Percentiles rank a stretch among this genome's conserved stretches.
Evolutionary conservation across 2,888 invertebrate species (phyloP).

Genomic region (Liodrosophila aerea): DNA sequence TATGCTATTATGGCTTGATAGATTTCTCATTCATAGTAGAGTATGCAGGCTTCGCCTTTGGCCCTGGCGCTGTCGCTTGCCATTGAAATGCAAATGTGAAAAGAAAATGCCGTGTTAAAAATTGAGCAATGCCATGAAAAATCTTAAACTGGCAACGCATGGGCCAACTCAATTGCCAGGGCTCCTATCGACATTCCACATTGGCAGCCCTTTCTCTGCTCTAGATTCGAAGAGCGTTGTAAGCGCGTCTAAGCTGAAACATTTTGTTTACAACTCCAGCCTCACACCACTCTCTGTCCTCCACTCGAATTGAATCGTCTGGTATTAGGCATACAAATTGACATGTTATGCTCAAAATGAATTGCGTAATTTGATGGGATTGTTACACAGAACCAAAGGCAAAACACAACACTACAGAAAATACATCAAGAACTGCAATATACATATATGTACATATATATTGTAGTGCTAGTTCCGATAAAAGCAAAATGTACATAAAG

Average conservation of each 20-base stretch:
- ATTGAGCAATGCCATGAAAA: conserved; percentile 36
- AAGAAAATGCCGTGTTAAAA: conserved; percentile 27
- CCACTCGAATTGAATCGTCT: conserved; percentile 19
- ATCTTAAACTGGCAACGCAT: conserved; percentile 47
- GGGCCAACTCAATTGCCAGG: conserved; percentile 53
- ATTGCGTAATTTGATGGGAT: conserved; percentile 68
- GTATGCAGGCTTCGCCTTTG: not conserved
- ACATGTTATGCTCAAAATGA: conserved; percentile 73
- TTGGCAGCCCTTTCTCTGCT: conserved; percentile 35
- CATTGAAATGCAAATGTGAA: conserved; percentile 31
- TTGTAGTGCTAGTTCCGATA: no score
- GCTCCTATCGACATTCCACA: conserved; percentile 46
- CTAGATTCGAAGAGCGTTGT: conserved; percentile 65
- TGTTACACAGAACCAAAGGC: not conserved
- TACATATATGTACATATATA: no score
- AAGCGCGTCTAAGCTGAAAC: conserved; percentile 64
- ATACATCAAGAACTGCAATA: conserved; percentile 35
- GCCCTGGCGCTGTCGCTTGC: not conserved
- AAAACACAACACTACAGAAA: conserved; percentile 3
- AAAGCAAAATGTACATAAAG: conserved; percentile 40
- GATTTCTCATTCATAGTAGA: conserved; percentile 2
- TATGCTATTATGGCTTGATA: conserved; percentile 7
- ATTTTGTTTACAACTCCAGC: conserved; percentile 62
- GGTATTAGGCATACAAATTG: conserved; percentile 64
- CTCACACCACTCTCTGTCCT: conserved; percentile 32